Conservation (phyloP, 2,113 vertebrate species). For the Lota lota region DNA sequence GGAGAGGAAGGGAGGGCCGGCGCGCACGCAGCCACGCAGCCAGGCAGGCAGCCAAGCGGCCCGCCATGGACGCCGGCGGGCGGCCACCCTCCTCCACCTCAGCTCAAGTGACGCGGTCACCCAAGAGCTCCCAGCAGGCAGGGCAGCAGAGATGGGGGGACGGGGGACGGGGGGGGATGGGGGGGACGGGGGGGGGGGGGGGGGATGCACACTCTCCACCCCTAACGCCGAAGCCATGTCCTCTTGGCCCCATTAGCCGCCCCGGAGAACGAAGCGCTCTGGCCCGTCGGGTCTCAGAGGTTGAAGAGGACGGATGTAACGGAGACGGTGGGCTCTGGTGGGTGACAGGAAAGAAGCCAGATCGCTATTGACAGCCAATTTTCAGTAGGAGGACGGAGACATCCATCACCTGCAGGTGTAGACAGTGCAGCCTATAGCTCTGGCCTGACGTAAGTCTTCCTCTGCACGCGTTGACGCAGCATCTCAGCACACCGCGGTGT, state of each 20-base stretch:
- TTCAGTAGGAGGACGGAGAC: conserved; percentile 34
- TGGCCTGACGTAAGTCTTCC: background rate
- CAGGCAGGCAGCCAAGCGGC: conserved; percentile 50
- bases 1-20: conserved; percentile 53
- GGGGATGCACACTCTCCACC: conserved; percentile 11
- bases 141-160: conserved; percentile 45
- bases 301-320: conserved; percentile 66
- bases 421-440: background rate
- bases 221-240: conserved; percentile 58
- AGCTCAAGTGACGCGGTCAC: conserved; percentile 66
- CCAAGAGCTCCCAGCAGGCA: conserved; percentile 65
- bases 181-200: conserved; percentile 48
- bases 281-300: conserved; percentile 53
- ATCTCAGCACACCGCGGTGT: background rate
- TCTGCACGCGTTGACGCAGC: background rate
- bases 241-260: conserved; percentile 31
- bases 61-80: conserved; percentile 38
- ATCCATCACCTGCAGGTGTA: conserved; percentile 27
- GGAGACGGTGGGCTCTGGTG: conserved; percentile 47
- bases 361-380: conserved; percentile 36
- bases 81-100: conserved; percentile 50
- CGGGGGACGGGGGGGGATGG: conserved; percentile 27
- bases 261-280: conserved; percentile 33
- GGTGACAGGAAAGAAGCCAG: conserved; percentile 44
- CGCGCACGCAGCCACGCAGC: conserved; percentile 59